These are phyloP conservation scores for Gortyna flavago DNA, from an alignment of 2,888 invertebrate genomes.

Conservation along the genomic window DNA sequence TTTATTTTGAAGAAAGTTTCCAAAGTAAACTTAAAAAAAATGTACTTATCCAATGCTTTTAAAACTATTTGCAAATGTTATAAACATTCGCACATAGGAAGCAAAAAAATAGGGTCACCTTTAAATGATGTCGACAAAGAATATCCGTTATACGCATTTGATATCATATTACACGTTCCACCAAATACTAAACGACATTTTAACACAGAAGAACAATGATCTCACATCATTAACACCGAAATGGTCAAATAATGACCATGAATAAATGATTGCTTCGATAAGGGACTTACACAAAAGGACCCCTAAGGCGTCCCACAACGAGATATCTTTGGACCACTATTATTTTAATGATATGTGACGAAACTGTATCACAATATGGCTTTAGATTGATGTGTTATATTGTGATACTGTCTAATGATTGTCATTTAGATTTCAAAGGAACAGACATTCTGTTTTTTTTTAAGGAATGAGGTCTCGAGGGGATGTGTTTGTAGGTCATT, in stretches of 20 bases:
- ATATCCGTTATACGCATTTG: constrained; percentile 84
- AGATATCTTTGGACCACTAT: constrained; percentile 79
- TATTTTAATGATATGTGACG: constrained; percentile 86
- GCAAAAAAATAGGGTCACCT: constrained; percentile 70
- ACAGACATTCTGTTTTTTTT: constrained; percentile 58
- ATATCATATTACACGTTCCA: constrained; percentile 87
- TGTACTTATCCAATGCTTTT: background rate
- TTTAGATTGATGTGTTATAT: constrained; percentile 68
- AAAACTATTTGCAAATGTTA: constrained; percentile 20
- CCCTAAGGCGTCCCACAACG: constrained; percentile 81
- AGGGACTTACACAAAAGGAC: constrained; percentile 84
- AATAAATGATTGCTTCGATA: constrained; percentile 88
- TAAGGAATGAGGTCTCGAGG: constrained; percentile 48
- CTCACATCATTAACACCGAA: constrained; percentile 87
- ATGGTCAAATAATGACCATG: constrained; percentile 90
- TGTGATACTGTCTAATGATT: constrained; percentile 69
- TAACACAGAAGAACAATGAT: constrained; percentile 86
- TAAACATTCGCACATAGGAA: constrained; percentile 17
- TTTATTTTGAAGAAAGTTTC: background rate
- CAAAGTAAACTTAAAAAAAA: background rate
- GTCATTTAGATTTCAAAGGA: constrained; percentile 66
- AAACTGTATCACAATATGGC: constrained; percentile 83
- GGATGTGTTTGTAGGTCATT: constrained; percentile 60
- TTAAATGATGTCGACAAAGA: constrained; percentile 64
- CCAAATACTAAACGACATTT: constrained; percentile 82